Base-by-base conservation (phyloP, 1,140 invertebrate species). In the Ridgeia piscesae region DNA sequence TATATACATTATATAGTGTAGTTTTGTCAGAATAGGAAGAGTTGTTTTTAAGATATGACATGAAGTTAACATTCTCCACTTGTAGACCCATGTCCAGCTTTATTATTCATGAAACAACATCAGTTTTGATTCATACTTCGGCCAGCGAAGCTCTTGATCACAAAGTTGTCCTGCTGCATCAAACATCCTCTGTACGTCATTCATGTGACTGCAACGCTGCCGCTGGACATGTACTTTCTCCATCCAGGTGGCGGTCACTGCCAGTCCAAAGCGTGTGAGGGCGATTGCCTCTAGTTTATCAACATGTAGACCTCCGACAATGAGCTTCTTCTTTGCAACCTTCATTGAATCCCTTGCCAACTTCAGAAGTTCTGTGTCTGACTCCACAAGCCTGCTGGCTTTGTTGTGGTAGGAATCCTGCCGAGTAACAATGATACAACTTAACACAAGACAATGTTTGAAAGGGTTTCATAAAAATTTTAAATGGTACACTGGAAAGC, bases 241-340 rank as follows among this genome's bases (percentile, higher is more conserved):
- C 89, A 94, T 93, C 33, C 91, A 93, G 88, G 93, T 93, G 50
- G 94, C 94, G 33, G 92, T 92, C 35, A 93, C 92, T 90, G 91
- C 89, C n/a, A 94, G 92, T 34, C 93, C 92, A 93, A 94, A 94
- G 92, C 94, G 93, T 34, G 92, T 92, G 50, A 92, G 91, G 27
- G 94, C 93, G 33, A 94, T 88, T 88, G 92, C 91, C 33, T 92
- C 93, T 27, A 94, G 17, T 91, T 94, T 93, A 31, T 91, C 92
- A n/a, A 93, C 91, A 91, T 27, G 89, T 35, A 92, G 17, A 34
- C 91, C 92, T 35, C 92, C 91, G 50, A 17, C 91, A 27, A 34
- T 58, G 35, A 94, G 89, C 21, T 42, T 48, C 9, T 77, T 1
- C 42, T 34, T 77, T 77, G 58, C 58, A 77, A 17, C 27, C 11